Conservation (phyloP, 2,797 vertebrate genomes). For the Peromyscus eremicus region DNA sequence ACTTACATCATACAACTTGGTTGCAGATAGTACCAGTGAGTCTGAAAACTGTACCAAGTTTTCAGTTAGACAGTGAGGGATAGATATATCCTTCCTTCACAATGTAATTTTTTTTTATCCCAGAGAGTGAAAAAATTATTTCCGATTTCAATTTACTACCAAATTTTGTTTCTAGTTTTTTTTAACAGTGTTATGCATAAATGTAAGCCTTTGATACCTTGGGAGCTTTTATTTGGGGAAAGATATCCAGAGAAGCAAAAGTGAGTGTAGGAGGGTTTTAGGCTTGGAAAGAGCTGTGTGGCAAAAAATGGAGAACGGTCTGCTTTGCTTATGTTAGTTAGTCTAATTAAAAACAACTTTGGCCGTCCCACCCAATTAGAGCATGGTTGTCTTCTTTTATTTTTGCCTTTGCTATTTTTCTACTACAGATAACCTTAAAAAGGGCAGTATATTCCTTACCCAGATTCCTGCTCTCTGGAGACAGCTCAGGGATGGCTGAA, state of each 20-base stretch:
- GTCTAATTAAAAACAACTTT: background rate
- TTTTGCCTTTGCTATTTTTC: background rate
- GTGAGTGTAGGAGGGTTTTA: background rate
- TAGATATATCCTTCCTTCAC: constrained; percentile 5
- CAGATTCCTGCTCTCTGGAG: background rate
- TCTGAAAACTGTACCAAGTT: constrained; percentile 47
- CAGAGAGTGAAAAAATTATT: background rate
- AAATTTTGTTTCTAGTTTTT: constrained; percentile 43
- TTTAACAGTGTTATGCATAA: background rate
- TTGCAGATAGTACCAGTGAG: constrained; percentile 58
- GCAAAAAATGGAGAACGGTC: background rate
- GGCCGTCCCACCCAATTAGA: constrained; percentile 1
- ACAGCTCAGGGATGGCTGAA: background rate
- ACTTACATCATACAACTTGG: constrained; percentile 28
- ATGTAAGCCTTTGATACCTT: background rate
- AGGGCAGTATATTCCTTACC: background rate
- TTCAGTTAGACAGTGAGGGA: background rate
- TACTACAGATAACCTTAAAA: background rate
- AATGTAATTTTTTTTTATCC: background rate
- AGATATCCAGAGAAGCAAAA: background rate
- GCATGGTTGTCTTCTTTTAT: background rate
- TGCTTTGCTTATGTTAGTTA: background rate
- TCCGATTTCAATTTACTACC: background rate
- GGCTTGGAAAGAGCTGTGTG: background rate
- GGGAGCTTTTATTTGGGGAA: background rate